A percentile compares a stretch with the other conserved stretches of the same genome.
phyloP scores from a whole-genome alignment of 2,113 vertebrate genomes.

The Galeopterus variegatus region DNA sequence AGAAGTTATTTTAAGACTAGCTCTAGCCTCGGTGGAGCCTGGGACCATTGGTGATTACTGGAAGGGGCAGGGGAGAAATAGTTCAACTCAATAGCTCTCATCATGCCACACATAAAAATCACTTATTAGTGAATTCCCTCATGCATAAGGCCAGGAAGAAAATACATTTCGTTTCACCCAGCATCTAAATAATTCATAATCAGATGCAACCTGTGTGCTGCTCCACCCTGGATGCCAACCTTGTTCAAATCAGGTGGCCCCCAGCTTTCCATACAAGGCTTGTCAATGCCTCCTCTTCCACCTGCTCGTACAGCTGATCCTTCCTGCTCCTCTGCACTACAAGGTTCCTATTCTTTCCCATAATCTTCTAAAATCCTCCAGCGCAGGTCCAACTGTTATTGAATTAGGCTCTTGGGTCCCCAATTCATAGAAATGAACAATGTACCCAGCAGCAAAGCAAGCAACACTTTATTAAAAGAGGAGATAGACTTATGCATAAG shows the following conservation, averaged over 20 bases:
- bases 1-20: constrained; percentile 38
- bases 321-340: background rate
- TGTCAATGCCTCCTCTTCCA: accelerated
- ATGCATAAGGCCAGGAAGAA: background rate
- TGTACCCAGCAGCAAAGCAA: no score
- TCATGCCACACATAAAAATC: background rate
- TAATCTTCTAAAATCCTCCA: background rate
- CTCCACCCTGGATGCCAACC: background rate
- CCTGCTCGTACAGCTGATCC: background rate
- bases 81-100: background rate
- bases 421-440: no score
- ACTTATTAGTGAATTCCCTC: background rate
- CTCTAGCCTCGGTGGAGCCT: constrained; percentile 15
- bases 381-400: no score
- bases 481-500: no score
- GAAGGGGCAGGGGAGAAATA: background rate
- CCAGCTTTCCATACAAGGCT: background rate
- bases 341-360: background rate
- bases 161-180: background rate
- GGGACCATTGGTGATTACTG: background rate
- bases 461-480: no score
- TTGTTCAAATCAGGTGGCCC: background rate
- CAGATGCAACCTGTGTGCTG: background rate
- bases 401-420: no score
- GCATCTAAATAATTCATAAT: background rate